Conservation (phyloP, 2,113 vertebrate genomes). For the Gobio gobio region DNA sequence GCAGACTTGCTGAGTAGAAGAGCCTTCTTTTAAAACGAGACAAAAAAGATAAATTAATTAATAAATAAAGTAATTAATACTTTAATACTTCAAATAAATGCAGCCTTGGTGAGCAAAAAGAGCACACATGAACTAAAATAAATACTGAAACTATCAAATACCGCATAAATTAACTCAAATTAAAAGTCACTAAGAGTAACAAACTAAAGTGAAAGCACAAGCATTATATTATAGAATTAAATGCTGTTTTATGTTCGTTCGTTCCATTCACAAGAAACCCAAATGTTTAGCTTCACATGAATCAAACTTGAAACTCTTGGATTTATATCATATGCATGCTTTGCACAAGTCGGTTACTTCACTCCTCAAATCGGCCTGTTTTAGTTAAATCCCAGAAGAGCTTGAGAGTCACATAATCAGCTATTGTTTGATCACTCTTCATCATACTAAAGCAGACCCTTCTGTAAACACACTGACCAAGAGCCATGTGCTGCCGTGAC, state of each 20-base stretch:
- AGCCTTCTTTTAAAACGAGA: background rate
- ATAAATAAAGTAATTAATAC: too few species aligned
- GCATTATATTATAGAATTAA: background rate
- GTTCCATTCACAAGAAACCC: background rate
- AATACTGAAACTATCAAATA: background rate
- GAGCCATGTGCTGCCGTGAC: background rate
- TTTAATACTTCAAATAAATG: too few species aligned
- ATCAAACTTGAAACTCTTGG: background rate
- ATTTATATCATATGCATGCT: background rate
- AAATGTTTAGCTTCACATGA: background rate
- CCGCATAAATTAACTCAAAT: too few species aligned
- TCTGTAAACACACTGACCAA: slow-evolving; percentile 42
- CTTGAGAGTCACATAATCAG: slow-evolving; percentile 49
- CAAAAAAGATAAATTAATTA: background rate
- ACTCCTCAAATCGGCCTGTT: background rate
- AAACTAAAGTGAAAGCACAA: background rate
- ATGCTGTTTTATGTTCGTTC: background rate
- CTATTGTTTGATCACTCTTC: slow-evolving; percentile 50
- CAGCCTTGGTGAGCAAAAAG: too few species aligned
- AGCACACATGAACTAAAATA: background rate
- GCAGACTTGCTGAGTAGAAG: background rate
- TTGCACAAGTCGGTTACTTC: background rate
- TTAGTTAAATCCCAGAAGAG: background rate
- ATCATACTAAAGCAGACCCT: background rate
- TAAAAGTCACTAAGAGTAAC: background rate